Evolutionary conservation across 2,113 vertebrate species (phyloP), one percentile per base, ranked within the genome.

Genomic region (Protobothrops flavoviridis): DNA sequence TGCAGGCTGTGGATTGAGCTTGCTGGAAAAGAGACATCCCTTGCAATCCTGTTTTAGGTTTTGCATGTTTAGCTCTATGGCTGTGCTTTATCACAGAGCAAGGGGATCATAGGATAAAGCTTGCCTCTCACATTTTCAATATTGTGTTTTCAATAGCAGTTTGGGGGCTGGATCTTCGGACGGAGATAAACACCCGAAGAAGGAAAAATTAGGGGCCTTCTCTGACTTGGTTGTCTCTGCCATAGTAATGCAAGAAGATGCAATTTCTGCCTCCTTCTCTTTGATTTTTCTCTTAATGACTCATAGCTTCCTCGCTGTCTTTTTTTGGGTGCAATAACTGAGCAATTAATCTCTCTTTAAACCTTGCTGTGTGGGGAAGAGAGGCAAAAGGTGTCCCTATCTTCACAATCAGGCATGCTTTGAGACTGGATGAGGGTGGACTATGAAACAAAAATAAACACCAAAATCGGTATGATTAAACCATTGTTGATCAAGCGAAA

Each of bases 261-360:
- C 9, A 3, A 45, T 21, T 26, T 57, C 64, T 50, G 7, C 33
- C 29, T 29, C 8, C 39, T 1, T 13, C 3, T 53, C 3, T 43
- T 81, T 55, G 52, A 3, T 9, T 2, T 45, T 57, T 86, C 39
- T n/a, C 26, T 56, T 91, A 57, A 81, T 81, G 74, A 81, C 20
- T 43, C 74, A 81, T 23, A 10, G 33, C 17, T 1, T 57, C 52
- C 15, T 43, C 10, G 21, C 21, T 1, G 1, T 43, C 17, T 39
- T 21, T 21, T 20, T 43, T 23, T 4, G 9, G 29, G 48, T n/a
- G 39, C 48, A 43, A 45, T 61, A 48, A 87, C 50, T 3, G 50
- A 39, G 87, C 33, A 92, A 92, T 92, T 52, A 92, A 17, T 57
- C 91, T 89, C 48, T 88, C 59, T 69, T 92, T 55, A 26, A 69